A percentile compares a stretch with the other conserved stretches of the same genome.
Evolutionary conservation across 2,888 invertebrate species (phyloP).

Genomic region (Ariolimax columbianus): DNA sequence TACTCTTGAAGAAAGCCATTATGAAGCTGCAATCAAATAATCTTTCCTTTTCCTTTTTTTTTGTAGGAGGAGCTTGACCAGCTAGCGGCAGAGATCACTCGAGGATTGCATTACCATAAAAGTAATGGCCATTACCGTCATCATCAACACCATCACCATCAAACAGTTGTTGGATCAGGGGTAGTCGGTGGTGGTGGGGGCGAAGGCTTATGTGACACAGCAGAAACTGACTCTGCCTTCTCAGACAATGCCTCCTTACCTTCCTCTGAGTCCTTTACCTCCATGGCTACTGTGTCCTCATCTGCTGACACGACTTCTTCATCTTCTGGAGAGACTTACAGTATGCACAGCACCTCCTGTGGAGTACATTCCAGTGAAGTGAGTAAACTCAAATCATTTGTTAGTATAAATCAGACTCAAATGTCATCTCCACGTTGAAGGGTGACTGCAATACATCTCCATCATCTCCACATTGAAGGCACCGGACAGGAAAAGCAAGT

Average conservation of each 20-base stretch:
- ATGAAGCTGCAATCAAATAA: too few species aligned
- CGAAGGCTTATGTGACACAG: conserved; percentile 19
- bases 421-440: too few species aligned
- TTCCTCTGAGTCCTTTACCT: conserved; percentile 94
- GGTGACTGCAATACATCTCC: too few species aligned
- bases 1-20: too few species aligned
- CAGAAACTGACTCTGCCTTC: conserved; percentile 97
- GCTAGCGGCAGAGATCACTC: conserved; percentile 72
- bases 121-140: conserved; percentile 48
- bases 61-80: conserved; percentile 71
- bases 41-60: neutral
- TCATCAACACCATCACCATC: conserved; percentile 40
- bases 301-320: conserved; percentile 68
- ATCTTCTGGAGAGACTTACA: conserved; percentile 66
- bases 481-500: too few species aligned
- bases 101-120: conserved; percentile 64
- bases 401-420: too few species aligned
- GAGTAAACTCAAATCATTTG: too few species aligned
- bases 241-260: conserved; percentile 97
- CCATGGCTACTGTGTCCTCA: conserved; percentile 79
- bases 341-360: conserved; percentile 64
- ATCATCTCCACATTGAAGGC: too few species aligned
- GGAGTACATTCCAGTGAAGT: conserved; percentile 66
- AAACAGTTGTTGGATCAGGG: conserved; percentile 15
- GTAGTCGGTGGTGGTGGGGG: neutral